These are phyloP conservation scores for Luperina testacea DNA, from an alignment of 2,888 invertebrate species.

Conservation along the genomic window DNA sequence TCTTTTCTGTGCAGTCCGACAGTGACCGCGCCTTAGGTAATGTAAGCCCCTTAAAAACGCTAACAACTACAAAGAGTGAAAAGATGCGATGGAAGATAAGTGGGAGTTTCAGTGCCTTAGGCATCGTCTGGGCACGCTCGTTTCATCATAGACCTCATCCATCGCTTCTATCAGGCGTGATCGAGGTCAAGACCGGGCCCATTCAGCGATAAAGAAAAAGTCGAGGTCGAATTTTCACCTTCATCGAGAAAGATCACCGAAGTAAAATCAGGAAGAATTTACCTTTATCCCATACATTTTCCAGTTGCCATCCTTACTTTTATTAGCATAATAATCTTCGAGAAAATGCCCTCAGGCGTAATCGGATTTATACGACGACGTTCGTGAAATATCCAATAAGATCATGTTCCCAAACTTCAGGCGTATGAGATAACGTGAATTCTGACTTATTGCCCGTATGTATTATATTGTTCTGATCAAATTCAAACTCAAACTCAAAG, in stretches of 20 bases:
- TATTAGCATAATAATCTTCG: slow-evolving; percentile 38
- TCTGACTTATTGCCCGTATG: slow-evolving; percentile 3
- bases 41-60: no score
- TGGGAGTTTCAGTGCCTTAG: no score
- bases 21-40: no score
- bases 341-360: slow-evolving; percentile 33
- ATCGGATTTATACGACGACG: slow-evolving; percentile 46
- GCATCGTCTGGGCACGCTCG: no score
- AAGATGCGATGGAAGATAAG: no score
- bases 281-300: neutral
- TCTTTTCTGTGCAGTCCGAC: no score
- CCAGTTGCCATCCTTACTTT: slow-evolving; percentile 29
- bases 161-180: no score
- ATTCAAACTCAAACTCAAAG: no score
- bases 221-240: neutral
- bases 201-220: neutral
- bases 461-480: slow-evolving; percentile 13
- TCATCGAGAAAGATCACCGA: neutral
- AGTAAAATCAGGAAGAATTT: neutral
- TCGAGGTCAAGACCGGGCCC: no score
- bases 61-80: neutral
- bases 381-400: slow-evolving; percentile 35
- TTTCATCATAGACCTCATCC: no score
- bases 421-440: slow-evolving; percentile 15
- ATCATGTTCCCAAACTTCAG: slow-evolving; percentile 17